Evolutionary conservation across 2,888 invertebrate genomes (phyloP).

Genomic region (Hypena proboscidalis): DNA sequence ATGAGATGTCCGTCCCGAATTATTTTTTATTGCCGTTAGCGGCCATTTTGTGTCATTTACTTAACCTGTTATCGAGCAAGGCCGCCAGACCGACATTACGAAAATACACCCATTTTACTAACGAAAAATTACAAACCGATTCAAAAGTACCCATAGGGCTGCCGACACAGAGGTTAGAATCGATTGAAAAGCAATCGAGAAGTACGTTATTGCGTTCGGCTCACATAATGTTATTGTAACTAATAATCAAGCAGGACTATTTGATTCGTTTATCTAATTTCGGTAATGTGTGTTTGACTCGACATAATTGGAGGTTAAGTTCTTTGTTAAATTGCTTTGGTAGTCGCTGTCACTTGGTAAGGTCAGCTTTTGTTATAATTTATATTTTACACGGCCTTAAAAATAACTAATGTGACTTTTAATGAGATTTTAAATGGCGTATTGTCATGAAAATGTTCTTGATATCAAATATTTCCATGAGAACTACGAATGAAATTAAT

Average conservation of each 20-base stretch:
- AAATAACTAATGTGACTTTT: neutral
- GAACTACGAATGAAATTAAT: no score
- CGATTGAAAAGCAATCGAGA: conserved; percentile 30
- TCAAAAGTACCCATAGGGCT: conserved; percentile 30
- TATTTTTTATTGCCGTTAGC: conserved; percentile 62
- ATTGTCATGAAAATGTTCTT: neutral
- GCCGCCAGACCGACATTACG: conserved; percentile 50
- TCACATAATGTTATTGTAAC: conserved; percentile 65
- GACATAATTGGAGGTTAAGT: conserved; percentile 49
- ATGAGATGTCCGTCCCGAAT: conserved; percentile 61
- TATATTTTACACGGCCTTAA: conserved; percentile 1
- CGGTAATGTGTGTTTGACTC: conserved; percentile 48
- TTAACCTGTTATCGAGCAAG: conserved; percentile 73
- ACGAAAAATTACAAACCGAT: conserved; percentile 28
- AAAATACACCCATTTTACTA: conserved; percentile 44
- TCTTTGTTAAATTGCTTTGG: conserved; percentile 51
- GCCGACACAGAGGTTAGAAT: conserved; percentile 44
- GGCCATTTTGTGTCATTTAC: conserved; percentile 76
- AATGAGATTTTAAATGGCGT: neutral
- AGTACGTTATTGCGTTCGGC: conserved; percentile 42
- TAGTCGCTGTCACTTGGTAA: conserved; percentile 47
- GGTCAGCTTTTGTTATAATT: conserved; percentile 41
- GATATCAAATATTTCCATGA: no score
- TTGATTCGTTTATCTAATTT: conserved; percentile 67
- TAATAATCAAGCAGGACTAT: conserved; percentile 65